A percentile compares a stretch with the other conserved stretches of the same genome.
phyloP scores from a whole-genome alignment of 2,113 vertebrate genomes.

The Grammomys dolichurus region DNA sequence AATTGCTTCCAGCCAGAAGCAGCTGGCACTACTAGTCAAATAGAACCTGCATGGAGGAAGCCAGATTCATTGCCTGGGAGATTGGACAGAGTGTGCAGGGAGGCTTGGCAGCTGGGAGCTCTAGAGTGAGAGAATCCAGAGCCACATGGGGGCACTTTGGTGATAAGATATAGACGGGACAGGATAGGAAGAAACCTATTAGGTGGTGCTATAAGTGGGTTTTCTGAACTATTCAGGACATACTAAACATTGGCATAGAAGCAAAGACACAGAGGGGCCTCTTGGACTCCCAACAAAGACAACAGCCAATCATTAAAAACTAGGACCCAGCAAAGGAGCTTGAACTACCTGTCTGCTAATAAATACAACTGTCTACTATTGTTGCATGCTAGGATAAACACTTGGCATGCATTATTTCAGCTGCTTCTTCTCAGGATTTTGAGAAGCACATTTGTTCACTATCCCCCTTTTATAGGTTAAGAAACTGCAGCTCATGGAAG shows the following conservation, averaged over 20 bases:
- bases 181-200: background rate
- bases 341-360: background rate
- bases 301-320: background rate
- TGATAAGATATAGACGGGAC: background rate
- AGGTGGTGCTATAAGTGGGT: background rate
- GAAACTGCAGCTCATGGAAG: background rate
- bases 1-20: constrained; percentile 4
- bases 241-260: background rate
- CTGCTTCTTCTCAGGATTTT: background rate
- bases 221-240: background rate
- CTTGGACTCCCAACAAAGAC: background rate
- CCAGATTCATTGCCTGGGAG: background rate
- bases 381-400: background rate
- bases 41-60: background rate
- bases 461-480: background rate
- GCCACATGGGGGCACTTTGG: background rate
- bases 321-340: background rate
- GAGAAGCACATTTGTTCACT: background rate
- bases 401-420: background rate
- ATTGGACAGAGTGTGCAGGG: background rate
- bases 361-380: background rate
- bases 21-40: background rate
- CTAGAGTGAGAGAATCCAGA: background rate
- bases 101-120: background rate
- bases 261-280: background rate